Percentiles rank a stretch among this genome's conserved stretches.
Evolutionary conservation across 1,140 invertebrate species (phyloP).

Genomic region (Cydia amplana): DNA sequence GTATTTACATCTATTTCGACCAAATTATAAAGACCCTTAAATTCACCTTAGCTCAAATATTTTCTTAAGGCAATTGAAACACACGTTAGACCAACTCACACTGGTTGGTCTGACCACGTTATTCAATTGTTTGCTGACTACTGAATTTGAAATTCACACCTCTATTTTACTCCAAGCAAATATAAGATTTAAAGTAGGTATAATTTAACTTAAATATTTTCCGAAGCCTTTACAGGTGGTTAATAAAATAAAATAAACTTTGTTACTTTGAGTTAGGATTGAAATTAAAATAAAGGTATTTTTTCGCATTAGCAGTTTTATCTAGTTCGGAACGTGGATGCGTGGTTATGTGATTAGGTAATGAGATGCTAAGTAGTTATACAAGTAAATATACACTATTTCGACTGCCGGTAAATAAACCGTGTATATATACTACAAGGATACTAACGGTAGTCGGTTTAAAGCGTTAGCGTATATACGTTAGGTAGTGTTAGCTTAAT

Average conservation of each 20-base stretch:
- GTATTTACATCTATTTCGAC: conserved; percentile 1
- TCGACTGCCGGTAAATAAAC: not conserved
- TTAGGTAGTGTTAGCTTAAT: not conserved
- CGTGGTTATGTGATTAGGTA: conserved; percentile 24
- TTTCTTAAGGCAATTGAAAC: not conserved
- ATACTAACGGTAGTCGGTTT: not conserved
- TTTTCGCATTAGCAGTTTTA: conserved; percentile 15
- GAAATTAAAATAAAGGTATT: not conserved
- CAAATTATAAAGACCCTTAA: not conserved
- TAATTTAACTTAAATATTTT: not conserved
- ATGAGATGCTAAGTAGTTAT: conserved; percentile 14
- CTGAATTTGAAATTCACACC: conserved; percentile 13
- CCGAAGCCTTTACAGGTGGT: not conserved
- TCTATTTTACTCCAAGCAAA: not conserved
- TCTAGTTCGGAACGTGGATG: conserved; percentile 25
- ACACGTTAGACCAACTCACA: not conserved
- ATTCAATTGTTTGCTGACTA: conserved; percentile 1
- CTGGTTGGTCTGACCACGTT: not conserved
- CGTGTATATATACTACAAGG: not conserved
- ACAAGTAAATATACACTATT: not conserved
- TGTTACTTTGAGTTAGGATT: conserved; percentile 7
- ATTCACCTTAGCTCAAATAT: not conserved
- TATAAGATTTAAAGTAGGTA: not conserved
- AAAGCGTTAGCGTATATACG: no score
- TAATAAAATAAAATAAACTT: not conserved